These are phyloP conservation scores for Hylaeus anthracinus DNA, from an alignment of 1,140 invertebrate species.

Conservation along the genomic window DNA sequence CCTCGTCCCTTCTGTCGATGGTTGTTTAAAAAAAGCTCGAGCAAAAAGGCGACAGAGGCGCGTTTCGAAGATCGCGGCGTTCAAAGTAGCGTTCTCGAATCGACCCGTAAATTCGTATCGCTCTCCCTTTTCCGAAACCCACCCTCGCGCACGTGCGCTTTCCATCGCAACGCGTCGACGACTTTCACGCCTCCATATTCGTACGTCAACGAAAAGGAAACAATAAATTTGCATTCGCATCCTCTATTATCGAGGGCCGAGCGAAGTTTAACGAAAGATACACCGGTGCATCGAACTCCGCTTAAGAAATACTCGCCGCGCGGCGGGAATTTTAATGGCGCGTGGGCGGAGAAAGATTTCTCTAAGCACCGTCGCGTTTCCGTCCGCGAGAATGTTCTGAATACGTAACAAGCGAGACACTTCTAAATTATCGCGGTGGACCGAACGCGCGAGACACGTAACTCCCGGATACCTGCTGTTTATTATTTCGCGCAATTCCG, in stretches of 20 bases:
- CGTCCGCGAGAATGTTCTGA: not conserved
- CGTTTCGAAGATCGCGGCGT: not conserved
- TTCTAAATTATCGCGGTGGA: slow-evolving; percentile 7
- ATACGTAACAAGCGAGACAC: slow-evolving; percentile 9
- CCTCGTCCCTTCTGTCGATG: not conserved
- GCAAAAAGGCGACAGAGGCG: not conserved
- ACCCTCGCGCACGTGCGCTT: slow-evolving; percentile 17
- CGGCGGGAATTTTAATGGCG: not conserved
- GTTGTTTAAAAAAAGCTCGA: not conserved
- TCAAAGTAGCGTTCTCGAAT: slow-evolving; percentile 9
- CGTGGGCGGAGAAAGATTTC: slow-evolving; percentile 1
- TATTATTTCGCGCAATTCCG: not conserved
- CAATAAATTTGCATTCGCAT: too few relatives aligned
- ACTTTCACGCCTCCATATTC: not conserved
- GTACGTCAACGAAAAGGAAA: too few relatives aligned
- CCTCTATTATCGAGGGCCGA: not conserved
- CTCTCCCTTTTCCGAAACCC: slow-evolving; percentile 30
- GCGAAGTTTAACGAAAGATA: not conserved
- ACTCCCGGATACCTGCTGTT: not conserved
- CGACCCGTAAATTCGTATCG: slow-evolving; percentile 26
- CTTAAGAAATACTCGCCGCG: not conserved
- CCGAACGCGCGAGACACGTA: not conserved
- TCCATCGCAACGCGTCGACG: slow-evolving; percentile 8
- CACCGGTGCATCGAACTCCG: not conserved
- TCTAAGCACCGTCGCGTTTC: not conserved